Evolutionary conservation across 2,797 vertebrate species (phyloP).

Genomic region (Darevskia mixta): DNA sequence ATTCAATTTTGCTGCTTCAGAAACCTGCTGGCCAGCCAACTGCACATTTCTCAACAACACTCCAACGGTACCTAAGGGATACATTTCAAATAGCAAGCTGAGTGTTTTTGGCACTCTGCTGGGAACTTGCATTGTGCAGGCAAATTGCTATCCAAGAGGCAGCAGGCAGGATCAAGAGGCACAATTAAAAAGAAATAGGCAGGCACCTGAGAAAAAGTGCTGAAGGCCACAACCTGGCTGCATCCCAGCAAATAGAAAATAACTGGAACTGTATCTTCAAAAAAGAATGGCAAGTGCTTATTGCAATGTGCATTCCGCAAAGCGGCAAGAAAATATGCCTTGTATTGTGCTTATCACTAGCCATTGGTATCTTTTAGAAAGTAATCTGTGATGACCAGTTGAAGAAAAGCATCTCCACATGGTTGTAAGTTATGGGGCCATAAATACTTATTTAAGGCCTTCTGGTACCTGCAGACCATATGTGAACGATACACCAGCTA

Average conservation of each 20-base stretch:
- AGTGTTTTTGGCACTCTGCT: conserved; percentile 47
- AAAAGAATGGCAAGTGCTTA: background rate
- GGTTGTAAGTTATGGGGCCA: background rate
- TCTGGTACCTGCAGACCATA: background rate
- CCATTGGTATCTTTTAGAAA: background rate
- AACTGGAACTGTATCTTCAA: conserved; percentile 15
- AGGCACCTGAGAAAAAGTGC: conserved; percentile 40
- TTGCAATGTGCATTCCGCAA: conserved; percentile 11
- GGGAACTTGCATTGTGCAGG: conserved; percentile 27
- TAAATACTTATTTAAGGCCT: background rate
- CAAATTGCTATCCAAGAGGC: conserved; percentile 42
- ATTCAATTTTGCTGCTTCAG: conserved; percentile 31
- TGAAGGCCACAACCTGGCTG: conserved; percentile 19
- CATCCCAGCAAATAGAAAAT: conserved; percentile 33
- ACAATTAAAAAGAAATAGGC: conserved; percentile 47
- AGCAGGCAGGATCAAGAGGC: conserved; percentile 37
- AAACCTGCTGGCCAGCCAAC: conserved; percentile 29
- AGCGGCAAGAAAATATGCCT: background rate
- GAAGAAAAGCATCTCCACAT: background rate
- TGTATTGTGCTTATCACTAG: background rate
- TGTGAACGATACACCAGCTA: background rate
- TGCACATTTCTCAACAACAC: conserved; percentile 27
- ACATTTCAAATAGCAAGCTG: conserved; percentile 43
- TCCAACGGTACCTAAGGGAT: conserved; percentile 21
- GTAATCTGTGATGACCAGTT: background rate